Evolutionary conservation across 2,888 invertebrate species (phyloP).

Genomic region (Sepiola atlantica): DNA sequence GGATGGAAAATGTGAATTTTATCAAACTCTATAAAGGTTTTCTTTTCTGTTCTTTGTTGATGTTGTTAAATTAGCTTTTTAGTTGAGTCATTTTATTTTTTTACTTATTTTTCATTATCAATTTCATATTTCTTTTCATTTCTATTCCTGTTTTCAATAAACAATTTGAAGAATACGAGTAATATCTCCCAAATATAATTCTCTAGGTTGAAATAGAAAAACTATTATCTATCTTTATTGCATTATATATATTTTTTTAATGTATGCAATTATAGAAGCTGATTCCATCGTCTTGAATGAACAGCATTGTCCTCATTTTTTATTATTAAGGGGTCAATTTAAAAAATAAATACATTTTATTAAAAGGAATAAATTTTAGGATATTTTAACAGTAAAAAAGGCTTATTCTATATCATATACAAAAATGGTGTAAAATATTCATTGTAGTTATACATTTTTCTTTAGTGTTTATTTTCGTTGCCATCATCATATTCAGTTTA

Average conservation of each 20-base stretch:
- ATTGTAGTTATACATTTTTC: not conserved
- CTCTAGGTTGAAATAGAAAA: not conserved
- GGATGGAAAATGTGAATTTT: constrained; percentile 16
- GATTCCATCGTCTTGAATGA: not conserved
- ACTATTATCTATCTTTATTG: not conserved
- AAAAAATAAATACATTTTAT: not conserved
- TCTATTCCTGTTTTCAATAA: not conserved
- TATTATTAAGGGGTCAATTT: not conserved
- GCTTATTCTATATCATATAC: not conserved
- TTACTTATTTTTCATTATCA: not conserved
- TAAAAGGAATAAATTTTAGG: not conserved
- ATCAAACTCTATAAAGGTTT: not conserved
- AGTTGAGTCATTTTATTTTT: not conserved
- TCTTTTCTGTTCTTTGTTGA: not conserved
- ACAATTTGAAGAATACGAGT: not conserved
- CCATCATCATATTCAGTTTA: too few species aligned
- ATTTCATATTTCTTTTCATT: too few species aligned
- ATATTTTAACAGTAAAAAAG: not conserved
- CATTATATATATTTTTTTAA: too few species aligned
- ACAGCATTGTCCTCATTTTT: not conserved
- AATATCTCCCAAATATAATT: not conserved
- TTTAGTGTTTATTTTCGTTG: not conserved
- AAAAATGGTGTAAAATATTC: not conserved
- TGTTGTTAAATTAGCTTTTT: not conserved
- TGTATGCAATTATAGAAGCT: not conserved